Percentiles rank a stretch among this genome's conserved stretches.
These are phyloP conservation scores for Erpobdella octoculata DNA, from an alignment of 2,888 invertebrate species.

Conservation along the genomic window DNA sequence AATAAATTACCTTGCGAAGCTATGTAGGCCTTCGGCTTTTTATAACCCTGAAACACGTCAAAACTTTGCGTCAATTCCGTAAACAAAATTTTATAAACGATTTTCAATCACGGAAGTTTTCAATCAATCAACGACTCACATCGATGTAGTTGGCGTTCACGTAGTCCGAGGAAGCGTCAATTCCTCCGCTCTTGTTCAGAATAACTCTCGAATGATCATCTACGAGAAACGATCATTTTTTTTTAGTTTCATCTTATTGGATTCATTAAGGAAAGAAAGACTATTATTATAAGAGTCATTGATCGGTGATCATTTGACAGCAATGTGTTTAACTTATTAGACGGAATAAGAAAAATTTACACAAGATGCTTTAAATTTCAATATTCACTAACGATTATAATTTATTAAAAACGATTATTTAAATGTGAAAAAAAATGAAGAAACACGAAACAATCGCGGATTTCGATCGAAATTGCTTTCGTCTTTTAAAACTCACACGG, in stretches of 20 bases:
- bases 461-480: no score
- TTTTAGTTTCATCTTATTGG: no score
- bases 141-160: conserved; percentile 51
- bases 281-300: no score
- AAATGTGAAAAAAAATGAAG: no score
- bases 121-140: conserved; percentile 41
- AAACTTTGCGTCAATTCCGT: background rate
- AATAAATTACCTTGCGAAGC: conserved; percentile 53
- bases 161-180: conserved; percentile 47
- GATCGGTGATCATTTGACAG: no score
- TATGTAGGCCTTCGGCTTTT: conserved; percentile 52
- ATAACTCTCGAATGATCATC: conserved; percentile 50
- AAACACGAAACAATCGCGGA: no score
- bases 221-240: conserved; percentile 35
- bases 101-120: background rate
- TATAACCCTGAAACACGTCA: conserved; percentile 51
- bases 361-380: no score
- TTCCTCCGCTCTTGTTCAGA: conserved; percentile 41
- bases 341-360: no score
- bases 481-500: conserved; percentile 34
- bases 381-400: no score
- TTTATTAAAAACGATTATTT: no score
- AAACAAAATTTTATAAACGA: background rate
- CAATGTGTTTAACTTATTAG: no score
- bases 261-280: no score